Evolutionary conservation across 2,888 invertebrate genomes (phyloP), one percentile per base, ranked within the genome.

Genomic region (Lacanobia oleracea): DNA sequence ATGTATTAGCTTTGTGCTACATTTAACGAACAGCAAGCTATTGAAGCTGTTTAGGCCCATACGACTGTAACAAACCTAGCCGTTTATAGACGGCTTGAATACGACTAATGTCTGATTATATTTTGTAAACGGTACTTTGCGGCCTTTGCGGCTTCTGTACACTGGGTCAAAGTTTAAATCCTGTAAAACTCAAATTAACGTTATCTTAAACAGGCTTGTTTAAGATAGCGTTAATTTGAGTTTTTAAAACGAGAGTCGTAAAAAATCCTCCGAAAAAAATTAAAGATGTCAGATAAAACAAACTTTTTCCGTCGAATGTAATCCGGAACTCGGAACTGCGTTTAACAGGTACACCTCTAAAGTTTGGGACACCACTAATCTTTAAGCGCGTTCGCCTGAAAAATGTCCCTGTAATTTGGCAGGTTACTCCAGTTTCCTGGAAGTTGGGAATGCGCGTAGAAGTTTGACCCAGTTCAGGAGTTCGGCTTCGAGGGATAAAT

Each of bases 371-470:
- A 64, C 79, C 75, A 62, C 82, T 87, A 88, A 89, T 89, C 88
- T 87, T 76, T 72, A 75, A 61, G 72, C 75, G 77, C 61, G 84
- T 82, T 76, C 63, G 68, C 61, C 67, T 88, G 90, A 90, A 88
- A 88, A 89, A 90, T 91, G 83, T 84, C 80, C 81, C 78, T 76
- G 89, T 91, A 89, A 89, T 89, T 91, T 88, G 88, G 81, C 84
- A 75, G 70, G 87, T 77, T 79, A 84, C 83, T 71, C 75, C 84
- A 85, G 79, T 87, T 87, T 77, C 76, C 73, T 77, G 77, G 75
- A 79, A 64, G 79, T 81, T 79, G 7, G 64, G 45, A 56, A 64
- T 69, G 72, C 64, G 74, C 64, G 74, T 71, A 2, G 21, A 75
- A 86, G 85, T 88, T 88, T 89, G 89, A 89, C 89, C 89, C 72